Conservation (phyloP, 2,888 invertebrate species). For the Griposia aprilina region DNA sequence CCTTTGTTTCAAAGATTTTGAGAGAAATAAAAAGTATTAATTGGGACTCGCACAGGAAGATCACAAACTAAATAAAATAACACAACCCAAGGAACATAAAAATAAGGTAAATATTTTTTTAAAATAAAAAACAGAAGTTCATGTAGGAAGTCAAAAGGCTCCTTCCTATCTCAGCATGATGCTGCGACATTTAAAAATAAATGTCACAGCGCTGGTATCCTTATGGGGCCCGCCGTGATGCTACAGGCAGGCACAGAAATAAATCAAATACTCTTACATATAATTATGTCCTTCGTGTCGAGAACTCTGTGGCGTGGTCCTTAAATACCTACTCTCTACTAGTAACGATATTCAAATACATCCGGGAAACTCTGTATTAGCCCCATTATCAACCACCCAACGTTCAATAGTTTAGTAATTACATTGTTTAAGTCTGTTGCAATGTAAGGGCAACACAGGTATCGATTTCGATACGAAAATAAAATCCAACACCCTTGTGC, state of each 20-base stretch:
- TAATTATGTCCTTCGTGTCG: no score
- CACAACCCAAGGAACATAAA: not conserved
- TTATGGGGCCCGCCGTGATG: not conserved
- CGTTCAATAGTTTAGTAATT: not conserved
- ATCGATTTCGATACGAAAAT: not conserved
- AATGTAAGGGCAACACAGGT: not conserved
- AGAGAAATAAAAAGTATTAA: not conserved
- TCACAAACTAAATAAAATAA: not conserved
- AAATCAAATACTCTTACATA: not conserved
- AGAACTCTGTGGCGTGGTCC: not conserved
- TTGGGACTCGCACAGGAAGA: not conserved
- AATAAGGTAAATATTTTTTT: not conserved
- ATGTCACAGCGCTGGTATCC: not conserved
- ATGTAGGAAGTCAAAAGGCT: not conserved
- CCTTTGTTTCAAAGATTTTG: not conserved
- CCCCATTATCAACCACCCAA: not conserved
- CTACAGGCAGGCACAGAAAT: not conserved
- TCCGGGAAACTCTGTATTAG: not conserved
- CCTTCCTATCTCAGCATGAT: not conserved
- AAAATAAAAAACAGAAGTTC: not conserved
- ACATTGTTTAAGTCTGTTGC: not conserved
- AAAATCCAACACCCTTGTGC: not conserved
- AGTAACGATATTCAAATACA: not conserved
- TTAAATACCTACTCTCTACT: not conserved
- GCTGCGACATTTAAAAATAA: no score